phyloP scores from a whole-genome alignment of 1,140 invertebrate genomes.

The Pollicipes pollicipes region DNA sequence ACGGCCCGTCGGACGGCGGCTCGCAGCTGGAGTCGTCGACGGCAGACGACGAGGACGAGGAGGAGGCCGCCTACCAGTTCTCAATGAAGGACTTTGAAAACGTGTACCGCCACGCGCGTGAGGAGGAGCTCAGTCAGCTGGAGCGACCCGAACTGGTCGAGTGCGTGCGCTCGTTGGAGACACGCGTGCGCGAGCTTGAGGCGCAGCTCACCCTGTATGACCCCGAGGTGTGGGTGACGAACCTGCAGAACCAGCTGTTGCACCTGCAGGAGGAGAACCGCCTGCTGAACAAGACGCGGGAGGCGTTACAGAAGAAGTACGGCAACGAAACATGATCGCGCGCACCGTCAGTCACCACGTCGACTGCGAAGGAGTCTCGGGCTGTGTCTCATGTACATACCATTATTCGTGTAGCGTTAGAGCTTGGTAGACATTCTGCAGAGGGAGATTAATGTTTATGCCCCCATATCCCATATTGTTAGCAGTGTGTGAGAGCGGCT shows the following conservation, averaged over 20 bases:
- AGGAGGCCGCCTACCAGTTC: constrained; percentile 16
- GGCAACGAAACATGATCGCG: no score
- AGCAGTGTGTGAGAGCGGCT: no score
- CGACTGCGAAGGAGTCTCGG: no score
- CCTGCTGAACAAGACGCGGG: constrained; percentile 2
- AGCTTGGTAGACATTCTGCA: no score
- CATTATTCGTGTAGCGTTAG: no score
- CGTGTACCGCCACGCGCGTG: constrained; percentile 20
- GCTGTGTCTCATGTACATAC: no score
- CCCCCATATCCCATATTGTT: no score
- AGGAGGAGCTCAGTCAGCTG: constrained; percentile 22
- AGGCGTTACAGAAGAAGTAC: not conserved
- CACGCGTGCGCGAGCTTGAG: constrained; percentile 13
- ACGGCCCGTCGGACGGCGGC: constrained; percentile 5
- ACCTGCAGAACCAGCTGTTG: constrained; percentile 17
- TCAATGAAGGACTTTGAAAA: constrained; percentile 24
- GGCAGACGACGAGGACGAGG: constrained; percentile 13
- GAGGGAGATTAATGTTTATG: no score
- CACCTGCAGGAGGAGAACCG: constrained; percentile 19
- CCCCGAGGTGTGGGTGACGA: constrained; percentile 15
- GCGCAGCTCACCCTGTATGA: constrained; percentile 14
- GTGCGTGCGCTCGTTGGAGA: constrained; percentile 13
- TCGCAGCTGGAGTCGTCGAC: not conserved
- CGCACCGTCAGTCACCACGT: no score
- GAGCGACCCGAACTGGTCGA: constrained; percentile 15